Evolutionary conservation across 2,888 invertebrate species (phyloP).

Genomic region (Pomacea canaliculata): DNA sequence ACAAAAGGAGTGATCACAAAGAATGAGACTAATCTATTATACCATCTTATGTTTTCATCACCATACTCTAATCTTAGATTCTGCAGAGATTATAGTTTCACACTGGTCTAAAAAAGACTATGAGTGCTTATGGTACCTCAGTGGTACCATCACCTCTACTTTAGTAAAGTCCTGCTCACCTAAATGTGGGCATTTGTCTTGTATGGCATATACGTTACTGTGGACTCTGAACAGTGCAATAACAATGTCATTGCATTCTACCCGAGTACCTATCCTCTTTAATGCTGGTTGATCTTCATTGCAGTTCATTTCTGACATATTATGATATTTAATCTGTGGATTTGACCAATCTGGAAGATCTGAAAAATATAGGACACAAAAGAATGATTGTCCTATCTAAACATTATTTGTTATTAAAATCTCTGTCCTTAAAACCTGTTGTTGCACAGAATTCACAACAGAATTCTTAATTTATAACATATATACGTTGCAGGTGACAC

Average conservation of each 20-base stretch:
- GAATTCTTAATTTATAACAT: too few species aligned
- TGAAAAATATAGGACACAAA: slow-evolving; percentile 36
- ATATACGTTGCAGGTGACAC: too few species aligned
- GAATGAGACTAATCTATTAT: too few species aligned
- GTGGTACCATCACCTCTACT: too few species aligned
- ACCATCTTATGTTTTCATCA: too few species aligned
- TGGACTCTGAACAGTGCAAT: slow-evolving; percentile 58
- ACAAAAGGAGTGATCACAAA: too few species aligned
- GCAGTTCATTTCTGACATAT: slow-evolving; percentile 34
- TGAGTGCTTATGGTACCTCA: too few species aligned
- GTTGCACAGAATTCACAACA: too few species aligned
- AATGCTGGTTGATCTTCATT: background rate
- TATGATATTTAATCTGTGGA: slow-evolving; percentile 29
- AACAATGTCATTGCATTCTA: slow-evolving; percentile 47
- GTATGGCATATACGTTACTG: slow-evolving; percentile 54
- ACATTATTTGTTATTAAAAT: background rate
- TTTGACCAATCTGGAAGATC: slow-evolving; percentile 60
- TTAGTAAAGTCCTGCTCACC: slow-evolving; percentile 39
- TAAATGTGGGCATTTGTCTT: slow-evolving; percentile 64
- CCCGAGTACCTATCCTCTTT: background rate
- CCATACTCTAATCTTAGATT: too few species aligned
- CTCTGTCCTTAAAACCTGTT: too few species aligned
- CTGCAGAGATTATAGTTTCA: too few species aligned
- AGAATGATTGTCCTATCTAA: background rate
- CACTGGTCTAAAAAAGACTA: too few species aligned